Conservation (phyloP, 2,113 vertebrate genomes). For the Chaetodon auriga region DNA sequence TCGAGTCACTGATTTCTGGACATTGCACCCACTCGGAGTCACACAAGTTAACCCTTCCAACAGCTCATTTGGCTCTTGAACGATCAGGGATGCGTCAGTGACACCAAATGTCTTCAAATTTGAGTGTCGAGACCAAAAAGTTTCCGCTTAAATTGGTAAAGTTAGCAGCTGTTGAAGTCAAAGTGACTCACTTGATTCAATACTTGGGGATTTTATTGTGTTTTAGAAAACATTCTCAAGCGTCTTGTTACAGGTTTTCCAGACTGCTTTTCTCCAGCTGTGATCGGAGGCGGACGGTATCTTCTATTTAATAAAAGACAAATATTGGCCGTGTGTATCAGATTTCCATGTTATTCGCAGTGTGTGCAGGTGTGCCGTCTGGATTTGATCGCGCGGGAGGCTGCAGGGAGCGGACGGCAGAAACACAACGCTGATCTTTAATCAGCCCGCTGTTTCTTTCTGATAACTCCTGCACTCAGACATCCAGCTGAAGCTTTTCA, state of each 20-base stretch:
- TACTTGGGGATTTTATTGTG: neutral
- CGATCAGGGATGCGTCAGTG: neutral
- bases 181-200: neutral
- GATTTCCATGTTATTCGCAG: constrained; percentile 20
- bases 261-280: constrained; percentile 19
- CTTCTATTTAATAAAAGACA: constrained; percentile 18
- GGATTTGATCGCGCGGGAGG: constrained; percentile 24
- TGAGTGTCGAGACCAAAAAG: neutral
- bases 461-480: neutral
- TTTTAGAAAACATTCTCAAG: neutral
- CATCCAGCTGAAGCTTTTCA: neutral
- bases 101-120: neutral
- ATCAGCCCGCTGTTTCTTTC: neutral
- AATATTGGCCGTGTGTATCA: neutral
- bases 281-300: neutral
- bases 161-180: neutral
- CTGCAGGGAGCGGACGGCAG: constrained; percentile 3
- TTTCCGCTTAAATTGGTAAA: neutral
- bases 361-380: constrained; percentile 53
- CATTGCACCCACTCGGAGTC: too few relatives aligned
- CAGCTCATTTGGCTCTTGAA: neutral
- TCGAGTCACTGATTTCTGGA: too few relatives aligned
- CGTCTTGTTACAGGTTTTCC: neutral
- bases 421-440: constrained; percentile 20
- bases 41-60: neutral